Conservation (phyloP, 1,140 invertebrate genomes). For the Trichomalopsis sarcophagae region DNA sequence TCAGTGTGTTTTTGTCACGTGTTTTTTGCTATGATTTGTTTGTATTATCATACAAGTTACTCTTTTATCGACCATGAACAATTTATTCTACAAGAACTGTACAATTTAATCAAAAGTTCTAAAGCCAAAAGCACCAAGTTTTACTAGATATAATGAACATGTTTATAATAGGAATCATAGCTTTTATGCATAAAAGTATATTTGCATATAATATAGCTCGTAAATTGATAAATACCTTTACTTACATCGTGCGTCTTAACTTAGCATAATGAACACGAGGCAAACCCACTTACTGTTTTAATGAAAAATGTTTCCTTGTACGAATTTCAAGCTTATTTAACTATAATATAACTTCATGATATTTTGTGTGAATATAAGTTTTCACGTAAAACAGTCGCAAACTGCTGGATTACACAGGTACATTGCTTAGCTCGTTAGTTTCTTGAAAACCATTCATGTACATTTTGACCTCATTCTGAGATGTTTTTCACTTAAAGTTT, state of each 20-base stretch:
- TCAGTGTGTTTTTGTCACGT: neutral
- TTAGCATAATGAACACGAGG: constrained; percentile 4
- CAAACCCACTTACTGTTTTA: constrained; percentile 31
- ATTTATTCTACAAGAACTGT: neutral
- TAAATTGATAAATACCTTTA: neutral
- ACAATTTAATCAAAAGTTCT: neutral
- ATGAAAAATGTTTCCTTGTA: neutral
- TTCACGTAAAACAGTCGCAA: no score
- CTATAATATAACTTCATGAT: no score
- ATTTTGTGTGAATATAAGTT: no score
- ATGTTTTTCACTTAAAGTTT: no score
- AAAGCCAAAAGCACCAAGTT: neutral
- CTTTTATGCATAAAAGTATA: neutral
- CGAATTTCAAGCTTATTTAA: no score
- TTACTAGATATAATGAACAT: neutral
- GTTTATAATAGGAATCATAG: neutral
- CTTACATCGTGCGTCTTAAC: neutral
- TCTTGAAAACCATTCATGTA: neutral
- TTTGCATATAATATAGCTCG: neutral
- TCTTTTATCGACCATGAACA: neutral
- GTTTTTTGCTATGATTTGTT: neutral
- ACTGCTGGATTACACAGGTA: constrained; percentile 4
- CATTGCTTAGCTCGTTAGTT: neutral
- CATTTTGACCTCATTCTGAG: neutral
- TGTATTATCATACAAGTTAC: neutral